Percentiles rank a stretch among this genome's conserved stretches.
Evolutionary conservation across 2,888 invertebrate genomes (phyloP).

Genomic region (Balanococcus diminutus): DNA sequence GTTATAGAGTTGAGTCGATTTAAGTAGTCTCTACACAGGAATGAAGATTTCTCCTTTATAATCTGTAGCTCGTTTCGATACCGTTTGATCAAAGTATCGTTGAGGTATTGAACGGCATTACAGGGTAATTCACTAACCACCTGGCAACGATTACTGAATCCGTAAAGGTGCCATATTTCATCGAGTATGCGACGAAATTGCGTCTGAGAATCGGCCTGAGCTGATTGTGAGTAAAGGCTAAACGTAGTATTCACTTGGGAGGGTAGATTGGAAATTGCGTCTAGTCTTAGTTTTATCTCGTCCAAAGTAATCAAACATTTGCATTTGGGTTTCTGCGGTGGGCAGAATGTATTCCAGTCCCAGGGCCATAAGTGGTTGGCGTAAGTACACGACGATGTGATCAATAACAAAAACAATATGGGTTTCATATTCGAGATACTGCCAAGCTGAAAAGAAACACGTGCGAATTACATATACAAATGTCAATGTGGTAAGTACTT

Average conservation of each 20-base stretch:
- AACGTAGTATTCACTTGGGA: not conserved
- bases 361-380: slow-evolving; percentile 22
- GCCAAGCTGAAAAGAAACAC: not conserved
- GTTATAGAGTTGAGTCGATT: not conserved
- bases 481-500: not conserved
- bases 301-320: slow-evolving; percentile 12
- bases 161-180: not conserved
- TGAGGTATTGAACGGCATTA: not conserved
- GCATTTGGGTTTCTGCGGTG: not conserved
- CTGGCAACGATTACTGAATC: slow-evolving; percentile 16
- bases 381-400: not conserved
- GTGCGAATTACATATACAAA: not conserved
- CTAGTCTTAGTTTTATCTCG: slow-evolving; percentile 17
- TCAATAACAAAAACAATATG: not conserved
- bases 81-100: not conserved
- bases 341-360: slow-evolving; percentile 13
- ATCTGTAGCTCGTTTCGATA: not conserved
- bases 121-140: not conserved
- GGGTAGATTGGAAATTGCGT: not conserved
- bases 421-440: not conserved
- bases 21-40: not conserved
- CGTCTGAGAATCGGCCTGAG: not conserved
- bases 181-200: slow-evolving; percentile 11
- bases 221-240: not conserved
- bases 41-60: not conserved